Evolutionary conservation across 2,888 invertebrate genomes (phyloP), one percentile per base, ranked within the genome.

Genomic region (Therioaphis trifolii): DNA sequence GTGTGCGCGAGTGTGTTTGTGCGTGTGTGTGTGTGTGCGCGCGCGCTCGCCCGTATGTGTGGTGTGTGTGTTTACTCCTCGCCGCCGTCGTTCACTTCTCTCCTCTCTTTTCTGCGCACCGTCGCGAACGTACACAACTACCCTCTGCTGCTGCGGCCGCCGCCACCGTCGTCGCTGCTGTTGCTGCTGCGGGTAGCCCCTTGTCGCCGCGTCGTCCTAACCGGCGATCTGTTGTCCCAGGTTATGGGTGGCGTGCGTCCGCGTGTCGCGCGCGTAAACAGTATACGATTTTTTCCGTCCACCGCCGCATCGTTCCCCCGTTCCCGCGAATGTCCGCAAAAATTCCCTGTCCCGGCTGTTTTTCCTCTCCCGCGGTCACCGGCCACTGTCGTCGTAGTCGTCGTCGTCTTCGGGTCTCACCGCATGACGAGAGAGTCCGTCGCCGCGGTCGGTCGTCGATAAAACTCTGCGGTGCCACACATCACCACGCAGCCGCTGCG

Each of bases 171-270:
- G n/a, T n/a, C 24, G 7, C 29, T 29, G 55, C 43, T 27, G 55
- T 27, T 46, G 49, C 29, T 27, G 27, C 24, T 18, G 18, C 40
- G 69, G 24, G 15, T 9, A 46, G 35, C n/a, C 66, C 40, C n/a
- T n/a, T n/a, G n/a, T n/a, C n/a, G 21, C 21, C 63, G 46, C 49
- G 71, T n/a, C 66, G 74, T 82, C 82, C 49, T 46, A 82, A 82
- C 82, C 82, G 82, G 46, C 61, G 82, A 82, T 63, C 82, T 74
- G 82, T 82, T 82, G 82, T 74, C 82, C 72, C 82, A 82, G 82
- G 78, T 79, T 79, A 79, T 40, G 68, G 55, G 78, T 2, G 40
- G 21, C 15, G 58, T 29, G 29, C 55, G 78, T 24, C 43, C 58
- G 75, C 3, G 2, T n/a, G 55, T 21, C 55, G 55, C 5, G 72